Evolutionary conservation across 2,113 vertebrate genomes (phyloP), one percentile per base, ranked within the genome.

Genomic region (Urocynchramus pylzowi): DNA sequence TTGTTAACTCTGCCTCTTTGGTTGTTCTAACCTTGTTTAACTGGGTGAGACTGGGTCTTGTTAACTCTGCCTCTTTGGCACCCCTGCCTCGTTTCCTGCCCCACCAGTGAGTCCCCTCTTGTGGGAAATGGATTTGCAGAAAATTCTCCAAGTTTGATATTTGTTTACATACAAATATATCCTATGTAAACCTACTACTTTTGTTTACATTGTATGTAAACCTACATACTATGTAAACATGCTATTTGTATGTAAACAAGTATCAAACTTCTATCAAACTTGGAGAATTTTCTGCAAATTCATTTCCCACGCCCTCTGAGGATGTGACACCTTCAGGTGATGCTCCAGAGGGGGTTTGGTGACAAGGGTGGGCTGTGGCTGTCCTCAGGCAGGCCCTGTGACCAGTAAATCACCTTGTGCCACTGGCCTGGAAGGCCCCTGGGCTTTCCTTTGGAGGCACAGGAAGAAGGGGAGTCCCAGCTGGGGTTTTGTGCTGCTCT

Each of bases 321-420:
- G 49, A 7, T 3, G 30, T n/a, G 50, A 17, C 5, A 7, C 8
- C 4, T 45, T 37, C 13, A 6, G 28, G 44, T 22, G 39, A 20
- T 15, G 16, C 1, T 5, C 2, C 31, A 23, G 35, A 39, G 26
- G 4, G 10, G 45, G 3, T 17, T 52, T 64, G 76, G 31, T 56
- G 84, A 7, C 67, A 10, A 67, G 14, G 44, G 11, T 7, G 42
- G 64, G 67, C 39, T 17, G 20, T 17, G 18, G 49, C 56, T 31
- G 31, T 28, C 19, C 65, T 27, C 1, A 3, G 24, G 60, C 28
- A 57, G 37, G 52, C 27, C 2, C 45, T 30, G 64, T 16, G 21
- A 11, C 22, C 14, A 11, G 31, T 22, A 41, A 41, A 13, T 20
- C 8, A 13, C 0, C 0, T 8, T 0, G 3, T 47, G 50, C 74